Base-by-base conservation (phyloP, 2,113 vertebrate genomes). In the Vimba vimba region DNA sequence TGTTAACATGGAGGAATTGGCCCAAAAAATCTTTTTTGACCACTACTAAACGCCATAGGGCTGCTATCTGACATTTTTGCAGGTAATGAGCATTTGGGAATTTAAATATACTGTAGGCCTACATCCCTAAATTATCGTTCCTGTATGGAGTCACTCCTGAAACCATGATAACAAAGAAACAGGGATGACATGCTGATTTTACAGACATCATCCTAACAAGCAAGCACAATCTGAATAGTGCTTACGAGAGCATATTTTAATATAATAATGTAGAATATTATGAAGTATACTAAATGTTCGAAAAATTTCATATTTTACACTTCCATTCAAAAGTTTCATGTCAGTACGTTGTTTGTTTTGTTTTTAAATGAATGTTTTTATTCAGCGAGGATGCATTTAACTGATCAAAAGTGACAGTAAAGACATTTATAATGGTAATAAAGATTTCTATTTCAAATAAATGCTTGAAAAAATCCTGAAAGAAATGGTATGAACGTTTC, bases 51-150 rank as follows among this genome's bases (percentile, higher is more conserved):
- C 4, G 75, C 50, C 27, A 17, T 55, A 55, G 50, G 27, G 75
- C 25, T 77, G 75, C 75, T 77, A 10, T 77, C 75, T 77, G 75
- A 77, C 75, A 77, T 55, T 77, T 77, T 19, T 33, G 50, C 50
- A 12, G 50, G 47, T 77, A 77, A 77, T 77, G 75, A 77, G 75
- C 25, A 55, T 77, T 77, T 77, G 75, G 50, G 75, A 55, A 52
- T 33, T 77, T 55, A 33, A 52, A 77, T 77, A 50, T 50, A 50
- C 47, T 4, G 15, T 2, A 21, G 75, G 47, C 13, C 25, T 33
- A 55, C 21, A 0, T 76, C 25, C 8, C 47, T 55, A 77, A 55
- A 77, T 77, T 33, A 77, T 77, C 17, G 30, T 55, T 77, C 45
- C n/a, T 11, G n/a, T 30, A 52, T 27, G n/a, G 43, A 76, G n/a